Percentiles rank a stretch among this genome's conserved stretches.
Conservation (phyloP, 2,888 invertebrate genomes). For the Deilephila elpenor region DNA sequence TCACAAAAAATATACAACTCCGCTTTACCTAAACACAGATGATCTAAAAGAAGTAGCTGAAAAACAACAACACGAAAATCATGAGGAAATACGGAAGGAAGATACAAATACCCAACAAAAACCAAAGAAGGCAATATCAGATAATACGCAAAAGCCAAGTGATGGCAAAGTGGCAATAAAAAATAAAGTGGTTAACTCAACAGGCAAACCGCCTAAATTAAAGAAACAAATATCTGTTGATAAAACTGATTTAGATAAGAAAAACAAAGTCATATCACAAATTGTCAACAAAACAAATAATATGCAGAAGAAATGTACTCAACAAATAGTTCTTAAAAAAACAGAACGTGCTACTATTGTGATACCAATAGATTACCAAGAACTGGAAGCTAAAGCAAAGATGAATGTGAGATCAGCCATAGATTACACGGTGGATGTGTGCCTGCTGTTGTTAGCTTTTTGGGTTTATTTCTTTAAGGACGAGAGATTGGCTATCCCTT, state of each 20-base stretch:
- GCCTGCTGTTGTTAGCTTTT: slow-evolving; percentile 89
- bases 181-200: slow-evolving; percentile 48
- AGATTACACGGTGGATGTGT: slow-evolving; percentile 90
- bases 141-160: slow-evolving; percentile 43
- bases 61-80: slow-evolving; percentile 69
- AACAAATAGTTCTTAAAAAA: slow-evolving; percentile 69
- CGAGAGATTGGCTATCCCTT: slow-evolving; percentile 91
- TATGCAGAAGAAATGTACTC: slow-evolving; percentile 54
- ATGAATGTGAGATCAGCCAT: slow-evolving; percentile 88
- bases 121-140: slow-evolving; percentile 49
- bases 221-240: slow-evolving; percentile 44
- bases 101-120: slow-evolving; percentile 35
- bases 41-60: slow-evolving; percentile 86
- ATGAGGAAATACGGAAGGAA: slow-evolving; percentile 46
- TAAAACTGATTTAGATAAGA: slow-evolving; percentile 44
- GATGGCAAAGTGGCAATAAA: slow-evolving; percentile 47
- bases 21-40: slow-evolving; percentile 86
- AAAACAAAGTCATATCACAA: slow-evolving; percentile 38
- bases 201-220: slow-evolving; percentile 47
- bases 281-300: slow-evolving; percentile 47
- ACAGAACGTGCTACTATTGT: slow-evolving; percentile 77
- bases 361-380: slow-evolving; percentile 81
- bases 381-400: slow-evolving; percentile 86
- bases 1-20: slow-evolving; percentile 75
- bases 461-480: slow-evolving; percentile 93